These are phyloP conservation scores for Zelleria hepariella DNA, from an alignment of 2,888 invertebrate genomes.

Conservation along the genomic window DNA sequence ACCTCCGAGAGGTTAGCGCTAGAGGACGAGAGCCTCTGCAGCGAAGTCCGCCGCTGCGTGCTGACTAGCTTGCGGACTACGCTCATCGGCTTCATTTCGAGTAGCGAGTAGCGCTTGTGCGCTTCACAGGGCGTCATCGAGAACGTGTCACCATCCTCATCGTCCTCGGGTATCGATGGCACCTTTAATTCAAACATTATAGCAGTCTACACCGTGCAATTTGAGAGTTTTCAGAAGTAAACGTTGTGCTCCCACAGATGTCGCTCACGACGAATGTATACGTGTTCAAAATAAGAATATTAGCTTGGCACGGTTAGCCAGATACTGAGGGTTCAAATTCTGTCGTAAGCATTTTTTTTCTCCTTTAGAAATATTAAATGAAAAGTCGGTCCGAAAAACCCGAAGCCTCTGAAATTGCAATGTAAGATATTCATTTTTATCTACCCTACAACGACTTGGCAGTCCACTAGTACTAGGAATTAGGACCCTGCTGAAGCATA, in stretches of 20 bases:
- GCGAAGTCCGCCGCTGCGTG: constrained; percentile 59
- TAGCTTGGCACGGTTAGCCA: too few relatives aligned
- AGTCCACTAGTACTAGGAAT: too few relatives aligned
- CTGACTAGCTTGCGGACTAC: constrained; percentile 68
- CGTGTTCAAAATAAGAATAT: too few relatives aligned
- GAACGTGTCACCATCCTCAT: constrained; percentile 29
- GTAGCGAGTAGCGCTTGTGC: constrained; percentile 35
- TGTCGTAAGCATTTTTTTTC: too few relatives aligned
- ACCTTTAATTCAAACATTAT: constrained; percentile 62
- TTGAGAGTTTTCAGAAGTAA: too few relatives aligned
- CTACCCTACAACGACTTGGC: too few relatives aligned
- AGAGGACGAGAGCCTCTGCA: constrained; percentile 63
- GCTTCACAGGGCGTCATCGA: neutral
- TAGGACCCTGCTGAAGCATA: neutral
- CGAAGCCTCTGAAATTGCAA: too few relatives aligned
- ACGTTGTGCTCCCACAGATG: neutral
- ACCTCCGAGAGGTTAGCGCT: constrained; percentile 68
- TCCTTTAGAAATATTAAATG: too few relatives aligned
- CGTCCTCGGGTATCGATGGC: constrained; percentile 49
- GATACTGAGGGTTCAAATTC: too few relatives aligned
- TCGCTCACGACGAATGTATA: neutral
- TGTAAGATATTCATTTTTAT: too few relatives aligned
- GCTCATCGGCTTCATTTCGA: constrained; percentile 58
- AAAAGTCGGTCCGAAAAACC: too few relatives aligned
- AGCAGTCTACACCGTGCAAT: constrained; percentile 4